A percentile compares a stretch with the other conserved stretches of the same genome.
phyloP scores from a whole-genome alignment of 2,113 vertebrate genomes.

The Notothenia coriiceps region DNA sequence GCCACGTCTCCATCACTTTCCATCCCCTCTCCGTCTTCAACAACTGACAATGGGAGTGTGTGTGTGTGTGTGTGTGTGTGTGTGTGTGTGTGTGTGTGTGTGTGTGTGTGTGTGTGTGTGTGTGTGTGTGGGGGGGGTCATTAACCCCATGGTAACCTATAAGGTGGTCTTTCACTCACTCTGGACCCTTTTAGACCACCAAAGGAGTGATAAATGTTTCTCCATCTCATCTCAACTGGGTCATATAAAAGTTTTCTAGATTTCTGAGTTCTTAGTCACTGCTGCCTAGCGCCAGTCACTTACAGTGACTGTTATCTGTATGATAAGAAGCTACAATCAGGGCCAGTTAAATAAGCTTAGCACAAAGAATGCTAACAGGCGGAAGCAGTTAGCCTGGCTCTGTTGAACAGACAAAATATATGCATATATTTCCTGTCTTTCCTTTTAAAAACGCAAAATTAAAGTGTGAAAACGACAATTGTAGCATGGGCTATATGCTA shows the following conservation, averaged over 20 bases:
- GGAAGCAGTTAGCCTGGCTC: neutral
- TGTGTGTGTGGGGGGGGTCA: conserved; percentile 11
- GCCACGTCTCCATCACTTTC: conserved; percentile 47
- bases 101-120: neutral
- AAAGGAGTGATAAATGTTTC: conserved; percentile 28
- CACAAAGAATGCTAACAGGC: neutral
- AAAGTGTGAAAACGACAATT: neutral
- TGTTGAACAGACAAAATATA: neutral
- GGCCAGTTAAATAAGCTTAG: neutral
- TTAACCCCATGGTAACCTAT: conserved; percentile 62
- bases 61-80: conserved; percentile 10
- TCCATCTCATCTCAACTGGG: conserved; percentile 4
- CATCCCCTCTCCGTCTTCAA: conserved; percentile 30
- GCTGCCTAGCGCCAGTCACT: neutral
- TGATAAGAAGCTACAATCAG: neutral
- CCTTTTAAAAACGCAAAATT: too few species aligned
- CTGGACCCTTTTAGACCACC: conserved; percentile 68
- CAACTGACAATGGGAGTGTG: conserved; percentile 7
- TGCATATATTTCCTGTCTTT: too few species aligned
- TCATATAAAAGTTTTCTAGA: neutral
- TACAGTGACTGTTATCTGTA: neutral
- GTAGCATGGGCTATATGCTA: neutral
- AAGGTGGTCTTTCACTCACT: conserved; percentile 58
- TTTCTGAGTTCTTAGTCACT: neutral
- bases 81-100: conserved; percentile 10